Evolutionary conservation across 2,113 vertebrate genomes (phyloP), one percentile per base, ranked within the genome.

Genomic region (Pica pica): DNA sequence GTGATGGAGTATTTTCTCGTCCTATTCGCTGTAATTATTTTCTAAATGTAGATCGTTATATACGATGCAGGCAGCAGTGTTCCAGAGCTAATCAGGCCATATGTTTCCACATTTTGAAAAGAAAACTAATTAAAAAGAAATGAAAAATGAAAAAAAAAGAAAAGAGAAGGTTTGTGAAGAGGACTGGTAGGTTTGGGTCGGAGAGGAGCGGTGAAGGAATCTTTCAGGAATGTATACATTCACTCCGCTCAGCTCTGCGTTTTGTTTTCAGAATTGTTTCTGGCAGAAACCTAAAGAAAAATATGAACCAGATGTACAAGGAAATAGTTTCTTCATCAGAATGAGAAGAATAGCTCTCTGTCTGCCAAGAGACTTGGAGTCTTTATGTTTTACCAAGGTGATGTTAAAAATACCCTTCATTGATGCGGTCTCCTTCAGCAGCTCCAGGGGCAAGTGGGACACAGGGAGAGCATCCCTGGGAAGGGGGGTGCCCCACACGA

Each of bases 301-400:
- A 98, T 90, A 94, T 93, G 98, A 98, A 98, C 98, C 98, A 98
- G 98, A 98, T 98, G 98, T 98, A 96, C 91, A 75, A 96, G 95
- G 90, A 97, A 97, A 96, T 95, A 93, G 85, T 97, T 98, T 93
- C 94, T 97, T 97, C 95, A 96, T 97, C 93, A 95, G 93, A 93
- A 95, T 44, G 95, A 96, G 90, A 95, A 96, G 91, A 97, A 95
- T 96, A 96, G 90, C 85, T 83, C 81, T 92, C 95, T 93, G 97
- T 97, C 94, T 97, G 84, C 97, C 96, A 97, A 87, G 89, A 95
- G 96, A 85, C 95, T 96, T 85, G 96, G 64, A 83, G 53, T 39
- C 87, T 90, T 95, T 33, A 74, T 10, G 4, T 93, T 93, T 86
- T 73, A 77, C 49, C 55, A 87, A 97, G 95, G 94, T 96, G 94